Conservation (phyloP, 2,797 vertebrate genomes). For the Hylomyscus alleni region DNA sequence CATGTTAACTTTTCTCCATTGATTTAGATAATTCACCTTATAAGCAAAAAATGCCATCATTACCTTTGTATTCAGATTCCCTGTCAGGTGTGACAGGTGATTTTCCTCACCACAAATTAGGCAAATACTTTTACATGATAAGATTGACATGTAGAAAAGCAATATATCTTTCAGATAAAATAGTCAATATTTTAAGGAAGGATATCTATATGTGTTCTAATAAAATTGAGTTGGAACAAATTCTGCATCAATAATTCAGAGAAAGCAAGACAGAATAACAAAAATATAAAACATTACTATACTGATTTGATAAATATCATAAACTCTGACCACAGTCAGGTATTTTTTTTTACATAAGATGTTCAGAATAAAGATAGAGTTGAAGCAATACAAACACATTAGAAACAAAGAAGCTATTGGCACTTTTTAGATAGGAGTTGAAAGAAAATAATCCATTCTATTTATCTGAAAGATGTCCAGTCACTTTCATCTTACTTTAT, state of each 20-base stretch:
- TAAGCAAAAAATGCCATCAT: neutral
- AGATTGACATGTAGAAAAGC: slow-evolving; percentile 66
- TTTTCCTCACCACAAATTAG: slow-evolving; percentile 60
- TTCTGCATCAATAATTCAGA: neutral
- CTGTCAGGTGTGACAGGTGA: slow-evolving; percentile 59
- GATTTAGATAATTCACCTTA: slow-evolving; percentile 36
- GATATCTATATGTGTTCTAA: neutral
- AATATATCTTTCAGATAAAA: slow-evolving; percentile 44
- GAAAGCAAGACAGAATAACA: neutral
- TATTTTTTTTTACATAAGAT: neutral
- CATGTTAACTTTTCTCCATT: slow-evolving; percentile 19
- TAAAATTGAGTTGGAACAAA: neutral
- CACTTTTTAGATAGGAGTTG: neutral
- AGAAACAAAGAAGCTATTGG: slow-evolving; percentile 62
- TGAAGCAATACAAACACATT: slow-evolving; percentile 32
- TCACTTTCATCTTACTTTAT: slow-evolving; percentile 77
- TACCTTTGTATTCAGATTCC: slow-evolving; percentile 43
- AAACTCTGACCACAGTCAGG: neutral
- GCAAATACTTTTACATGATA: slow-evolving; percentile 52
- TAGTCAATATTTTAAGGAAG: neutral
- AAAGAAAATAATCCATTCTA: slow-evolving; percentile 73
- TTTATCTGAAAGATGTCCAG: slow-evolving; percentile 65
- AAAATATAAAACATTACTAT: neutral
- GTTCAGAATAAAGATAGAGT: neutral
- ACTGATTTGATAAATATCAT: neutral